Evolutionary conservation across 2,888 invertebrate genomes (phyloP).

Genomic region (Muschampia staudingeri): DNA sequence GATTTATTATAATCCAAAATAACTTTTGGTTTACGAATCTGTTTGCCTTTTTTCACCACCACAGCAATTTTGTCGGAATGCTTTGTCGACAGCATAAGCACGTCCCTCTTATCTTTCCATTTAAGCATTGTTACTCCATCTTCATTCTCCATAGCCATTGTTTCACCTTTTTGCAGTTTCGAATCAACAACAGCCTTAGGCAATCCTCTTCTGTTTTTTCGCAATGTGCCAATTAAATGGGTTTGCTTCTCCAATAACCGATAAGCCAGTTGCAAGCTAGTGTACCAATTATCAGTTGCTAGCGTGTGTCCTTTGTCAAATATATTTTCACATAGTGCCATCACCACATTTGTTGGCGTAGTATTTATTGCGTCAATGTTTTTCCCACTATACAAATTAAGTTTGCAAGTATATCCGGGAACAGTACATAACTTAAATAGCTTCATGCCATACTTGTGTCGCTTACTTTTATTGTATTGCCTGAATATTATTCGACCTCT

Average conservation of each 20-base stretch:
- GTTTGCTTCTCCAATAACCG: not conserved
- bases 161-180: not conserved
- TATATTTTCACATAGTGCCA: not conserved
- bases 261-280: not conserved
- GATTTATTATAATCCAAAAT: slow-evolving; percentile 4
- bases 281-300: slow-evolving; percentile 1
- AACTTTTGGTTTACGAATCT: slow-evolving; percentile 14
- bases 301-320: not conserved
- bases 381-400: not conserved
- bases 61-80: not conserved
- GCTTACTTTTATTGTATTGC: slow-evolving; percentile 16
- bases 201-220: not conserved
- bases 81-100: not conserved
- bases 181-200: not conserved
- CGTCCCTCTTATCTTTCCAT: slow-evolving; percentile 3
- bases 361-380: not conserved
- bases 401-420: not conserved
- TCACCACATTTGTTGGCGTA: slow-evolving; percentile 1
- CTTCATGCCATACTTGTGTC: slow-evolving; percentile 33
- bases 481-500: not conserved
- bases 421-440: not conserved
- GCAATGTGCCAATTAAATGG: slow-evolving; percentile 1
- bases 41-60: slow-evolving; percentile 9
- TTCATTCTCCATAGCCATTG: not conserved
- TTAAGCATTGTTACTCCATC: not conserved